Conservation (phyloP, 2,113 vertebrate species). For the Podocnemis expansa region DNA sequence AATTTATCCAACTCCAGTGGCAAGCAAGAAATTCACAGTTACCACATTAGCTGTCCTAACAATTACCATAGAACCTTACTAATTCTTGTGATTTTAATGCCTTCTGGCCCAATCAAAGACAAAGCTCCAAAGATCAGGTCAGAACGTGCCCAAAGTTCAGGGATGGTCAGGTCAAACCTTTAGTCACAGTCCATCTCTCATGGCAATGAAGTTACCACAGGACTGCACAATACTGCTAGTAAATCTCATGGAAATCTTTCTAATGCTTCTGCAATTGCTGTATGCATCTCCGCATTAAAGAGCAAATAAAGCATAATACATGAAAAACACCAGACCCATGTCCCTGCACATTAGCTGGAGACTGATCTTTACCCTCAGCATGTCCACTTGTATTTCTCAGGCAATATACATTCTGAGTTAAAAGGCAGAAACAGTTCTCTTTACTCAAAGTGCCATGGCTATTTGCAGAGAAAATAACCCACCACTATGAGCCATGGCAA, state of each 20-base stretch:
- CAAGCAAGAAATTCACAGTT: background rate
- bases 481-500: fast-evolving
- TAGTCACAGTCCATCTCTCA: background rate
- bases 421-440: background rate
- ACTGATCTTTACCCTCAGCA: fast-evolving
- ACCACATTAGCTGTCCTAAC: background rate
- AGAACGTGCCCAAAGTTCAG: background rate
- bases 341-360: background rate
- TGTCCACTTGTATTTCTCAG: background rate
- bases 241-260: background rate
- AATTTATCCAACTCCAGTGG: background rate
- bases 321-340: background rate
- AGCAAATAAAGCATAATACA: background rate
- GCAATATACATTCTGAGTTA: background rate
- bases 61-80: fast-evolving
- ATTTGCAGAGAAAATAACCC: background rate
- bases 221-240: background rate
- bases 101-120: background rate
- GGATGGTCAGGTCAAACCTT: fast-evolving
- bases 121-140: fast-evolving
- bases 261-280: background rate
- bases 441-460: background rate
- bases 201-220: background rate
- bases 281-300: background rate
- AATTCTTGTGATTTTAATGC: background rate